Conservation (phyloP, 1,140 invertebrate species). For the Holotrichia oblita region DNA sequence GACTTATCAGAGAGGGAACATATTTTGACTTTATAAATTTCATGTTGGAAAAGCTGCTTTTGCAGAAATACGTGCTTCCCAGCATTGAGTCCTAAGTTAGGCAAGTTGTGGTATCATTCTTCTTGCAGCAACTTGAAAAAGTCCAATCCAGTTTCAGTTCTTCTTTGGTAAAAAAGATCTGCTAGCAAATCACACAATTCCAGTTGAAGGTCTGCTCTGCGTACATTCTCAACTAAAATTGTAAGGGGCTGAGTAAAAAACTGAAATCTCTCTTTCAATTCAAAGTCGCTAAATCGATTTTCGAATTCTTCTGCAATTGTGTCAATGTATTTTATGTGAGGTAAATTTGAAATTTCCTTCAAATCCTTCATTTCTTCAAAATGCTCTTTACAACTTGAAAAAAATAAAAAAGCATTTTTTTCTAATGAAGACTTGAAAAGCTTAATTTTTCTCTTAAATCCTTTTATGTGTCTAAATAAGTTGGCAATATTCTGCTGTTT, state of each 20-base stretch:
- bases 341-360: slow-evolving; percentile 31
- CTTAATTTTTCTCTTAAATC: slow-evolving; percentile 40
- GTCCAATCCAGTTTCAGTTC: no score
- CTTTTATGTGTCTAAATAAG: slow-evolving; percentile 33
- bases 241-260: slow-evolving; percentile 39
- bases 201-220: slow-evolving; percentile 23
- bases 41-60: no score
- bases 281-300: slow-evolving; percentile 38
- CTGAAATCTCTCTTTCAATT: slow-evolving; percentile 31
- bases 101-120: no score
- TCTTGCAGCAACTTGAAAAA: no score
- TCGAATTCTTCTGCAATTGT: slow-evolving; percentile 37
- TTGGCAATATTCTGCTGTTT: slow-evolving; percentile 31
- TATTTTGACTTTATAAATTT: no score
- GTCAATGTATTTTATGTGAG: no score
- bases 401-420: slow-evolving; percentile 39
- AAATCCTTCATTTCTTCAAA: slow-evolving; percentile 35
- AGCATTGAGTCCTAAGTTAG: no score
- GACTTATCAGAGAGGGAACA: no score
- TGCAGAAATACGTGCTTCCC: no score
- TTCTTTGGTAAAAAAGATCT: no score
- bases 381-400: slow-evolving; percentile 37
- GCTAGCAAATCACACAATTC: slow-evolving; percentile 30
- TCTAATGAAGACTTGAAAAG: slow-evolving; percentile 42
- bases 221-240: slow-evolving; percentile 35